These are phyloP conservation scores for Shinisaurus crocodilurus DNA, from an alignment of 2,113 vertebrate species.

Conservation along the genomic window DNA sequence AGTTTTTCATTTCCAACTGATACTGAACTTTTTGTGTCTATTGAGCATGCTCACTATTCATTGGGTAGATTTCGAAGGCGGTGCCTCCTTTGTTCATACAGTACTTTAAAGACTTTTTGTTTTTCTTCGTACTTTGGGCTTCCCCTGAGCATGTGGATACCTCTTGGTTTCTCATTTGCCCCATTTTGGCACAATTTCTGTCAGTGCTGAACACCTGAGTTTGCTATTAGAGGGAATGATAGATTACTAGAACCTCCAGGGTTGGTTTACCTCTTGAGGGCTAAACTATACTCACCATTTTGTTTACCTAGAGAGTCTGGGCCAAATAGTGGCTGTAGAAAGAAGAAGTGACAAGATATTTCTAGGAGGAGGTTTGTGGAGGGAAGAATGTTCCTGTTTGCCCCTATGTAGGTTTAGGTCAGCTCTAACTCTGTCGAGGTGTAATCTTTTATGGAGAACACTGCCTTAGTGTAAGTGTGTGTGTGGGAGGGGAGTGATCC, in stretches of 20 bases:
- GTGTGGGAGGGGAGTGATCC: too few species aligned
- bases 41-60: not conserved
- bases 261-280: not conserved
- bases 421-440: not conserved
- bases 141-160: not conserved
- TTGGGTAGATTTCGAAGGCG: not conserved
- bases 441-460: slow-evolving; percentile 38
- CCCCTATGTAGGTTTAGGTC: not conserved
- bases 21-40: not conserved
- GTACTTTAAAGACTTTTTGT: too few species aligned
- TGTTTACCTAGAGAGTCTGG: not conserved
- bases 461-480: too few species aligned
- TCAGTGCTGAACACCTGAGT: not conserved
- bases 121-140: not conserved
- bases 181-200: not conserved
- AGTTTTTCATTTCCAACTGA: not conserved
- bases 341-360: not conserved
- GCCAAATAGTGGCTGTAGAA: not conserved
- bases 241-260: not conserved
- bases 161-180: not conserved
- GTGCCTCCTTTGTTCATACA: not conserved
- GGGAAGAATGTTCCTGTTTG: not conserved
- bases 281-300: too few species aligned
- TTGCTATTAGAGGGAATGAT: not conserved
- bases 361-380: not conserved